Evolutionary conservation across 1,140 invertebrate genomes (phyloP).

Genomic region (Drosophila truncata): DNA sequence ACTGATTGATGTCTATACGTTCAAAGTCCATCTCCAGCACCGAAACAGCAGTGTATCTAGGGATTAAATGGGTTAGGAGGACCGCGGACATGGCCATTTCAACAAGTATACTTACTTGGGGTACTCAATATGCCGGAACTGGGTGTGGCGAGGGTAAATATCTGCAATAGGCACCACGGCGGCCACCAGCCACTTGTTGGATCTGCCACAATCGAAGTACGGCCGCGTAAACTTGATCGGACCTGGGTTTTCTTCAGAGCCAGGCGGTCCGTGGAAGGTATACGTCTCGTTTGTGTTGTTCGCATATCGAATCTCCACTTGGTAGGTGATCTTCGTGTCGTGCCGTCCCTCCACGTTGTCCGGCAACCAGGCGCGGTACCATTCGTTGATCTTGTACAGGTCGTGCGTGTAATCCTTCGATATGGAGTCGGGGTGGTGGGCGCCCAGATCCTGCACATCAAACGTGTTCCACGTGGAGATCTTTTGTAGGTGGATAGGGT

Average conservation of each 20-base stretch:
- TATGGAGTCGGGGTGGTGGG: conserved; percentile 89
- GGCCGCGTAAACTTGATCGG: conserved; percentile 97
- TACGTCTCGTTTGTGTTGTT: conserved; percentile 98
- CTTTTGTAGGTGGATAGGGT: conserved; percentile 96
- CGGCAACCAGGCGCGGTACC: conserved; percentile 95
- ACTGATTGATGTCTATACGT: conserved; percentile 99
- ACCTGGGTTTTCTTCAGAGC: conserved; percentile 94
- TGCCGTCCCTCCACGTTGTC: conserved; percentile 93
- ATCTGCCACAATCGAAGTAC: conserved; percentile 98
- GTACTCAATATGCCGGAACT: conserved; percentile 97
- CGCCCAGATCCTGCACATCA: conserved; percentile 92
- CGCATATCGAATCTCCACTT: conserved; percentile 96
- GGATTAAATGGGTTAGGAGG: neutral
- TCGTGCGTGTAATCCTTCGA: conserved; percentile 96
- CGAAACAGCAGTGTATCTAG: conserved; percentile 95
- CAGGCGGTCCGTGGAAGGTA: conserved; percentile 97
- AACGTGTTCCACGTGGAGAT: conserved; percentile 97
- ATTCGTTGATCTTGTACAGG: conserved; percentile 96
- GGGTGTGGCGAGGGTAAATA: conserved; percentile 97
- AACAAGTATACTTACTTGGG: conserved; percentile 90
- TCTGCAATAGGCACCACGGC: conserved; percentile 97
- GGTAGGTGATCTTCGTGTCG: conserved; percentile 97
- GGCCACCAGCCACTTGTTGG: conserved; percentile 97
- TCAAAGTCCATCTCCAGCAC: conserved; percentile 99
- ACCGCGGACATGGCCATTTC: neutral